Evolutionary conservation across 2,797 vertebrate genomes (phyloP).

Genomic region (Nyctalus aviator): DNA sequence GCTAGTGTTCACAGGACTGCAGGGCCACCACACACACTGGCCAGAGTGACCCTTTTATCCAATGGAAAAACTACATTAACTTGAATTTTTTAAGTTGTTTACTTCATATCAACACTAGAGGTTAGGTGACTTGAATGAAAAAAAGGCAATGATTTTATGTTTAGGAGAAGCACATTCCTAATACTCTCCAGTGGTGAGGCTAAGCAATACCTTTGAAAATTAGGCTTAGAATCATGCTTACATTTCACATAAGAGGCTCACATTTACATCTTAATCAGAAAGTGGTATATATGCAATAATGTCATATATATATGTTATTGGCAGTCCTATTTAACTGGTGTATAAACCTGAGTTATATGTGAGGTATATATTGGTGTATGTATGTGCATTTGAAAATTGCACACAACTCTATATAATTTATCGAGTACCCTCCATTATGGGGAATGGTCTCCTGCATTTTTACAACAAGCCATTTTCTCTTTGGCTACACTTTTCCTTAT

Average conservation of each 20-base stretch:
- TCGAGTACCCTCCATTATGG: not conserved
- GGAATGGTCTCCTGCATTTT: not conserved
- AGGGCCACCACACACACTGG: not conserved
- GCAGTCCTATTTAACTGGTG: too few species aligned
- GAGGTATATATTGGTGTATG: too few species aligned
- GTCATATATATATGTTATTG: too few species aligned
- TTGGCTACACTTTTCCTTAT: not conserved
- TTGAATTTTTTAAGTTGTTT: not conserved
- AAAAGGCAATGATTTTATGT: not conserved
- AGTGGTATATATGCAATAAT: not conserved
- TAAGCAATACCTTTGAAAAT: not conserved
- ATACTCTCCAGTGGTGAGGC: not conserved
- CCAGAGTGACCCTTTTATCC: not conserved
- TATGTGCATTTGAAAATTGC: too few species aligned
- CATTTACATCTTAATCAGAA: too few species aligned
- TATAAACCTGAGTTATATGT: too few species aligned
- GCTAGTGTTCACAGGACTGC: not conserved
- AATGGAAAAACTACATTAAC: not conserved
- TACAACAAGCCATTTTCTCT: not conserved
- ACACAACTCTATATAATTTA: not conserved
- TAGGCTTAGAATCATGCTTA: too few species aligned
- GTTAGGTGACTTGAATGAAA: not conserved
- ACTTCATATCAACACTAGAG: not conserved
- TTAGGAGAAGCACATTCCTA: not conserved
- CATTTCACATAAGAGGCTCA: too few species aligned